phyloP scores from a whole-genome alignment of 2,797 vertebrate genomes.

The Pyrocephalus nanus region DNA sequence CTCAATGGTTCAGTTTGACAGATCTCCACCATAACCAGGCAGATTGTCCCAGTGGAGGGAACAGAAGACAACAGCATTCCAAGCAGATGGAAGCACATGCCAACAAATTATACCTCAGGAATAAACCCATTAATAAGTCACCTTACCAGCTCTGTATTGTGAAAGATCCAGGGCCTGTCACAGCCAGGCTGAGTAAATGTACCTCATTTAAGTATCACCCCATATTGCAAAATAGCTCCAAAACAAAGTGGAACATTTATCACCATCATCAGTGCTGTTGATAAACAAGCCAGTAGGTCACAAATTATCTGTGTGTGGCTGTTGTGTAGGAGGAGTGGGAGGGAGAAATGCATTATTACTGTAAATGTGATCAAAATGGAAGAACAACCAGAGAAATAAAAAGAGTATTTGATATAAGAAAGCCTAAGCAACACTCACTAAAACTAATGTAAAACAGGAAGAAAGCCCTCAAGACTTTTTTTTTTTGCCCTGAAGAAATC shows the following conservation, averaged over 20 bases:
- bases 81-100: not conserved
- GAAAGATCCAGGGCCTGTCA: not conserved
- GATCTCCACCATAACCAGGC: not conserved
- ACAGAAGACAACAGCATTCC: not conserved
- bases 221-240: constrained; percentile 18
- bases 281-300: constrained; percentile 12
- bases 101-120: not conserved
- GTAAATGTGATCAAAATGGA: constrained; percentile 47
- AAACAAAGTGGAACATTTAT: not conserved
- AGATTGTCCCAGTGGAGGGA: not conserved
- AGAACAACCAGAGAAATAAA: not conserved
- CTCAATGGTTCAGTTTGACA: not conserved
- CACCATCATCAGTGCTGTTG: not conserved
- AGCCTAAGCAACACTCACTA: not conserved
- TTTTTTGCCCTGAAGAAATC: not conserved
- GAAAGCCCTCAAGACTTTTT: not conserved
- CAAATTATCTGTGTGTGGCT: not conserved
- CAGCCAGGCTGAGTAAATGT: not conserved
- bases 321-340: not conserved
- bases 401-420: not conserved
- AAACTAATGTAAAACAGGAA: constrained; percentile 4
- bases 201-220: not conserved
- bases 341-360: constrained; percentile 23
- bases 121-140: not conserved
- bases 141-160: not conserved